These are phyloP conservation scores for Callithrix jacchus DNA, from an alignment of 2,113 vertebrate genomes.

Conservation along the genomic window DNA sequence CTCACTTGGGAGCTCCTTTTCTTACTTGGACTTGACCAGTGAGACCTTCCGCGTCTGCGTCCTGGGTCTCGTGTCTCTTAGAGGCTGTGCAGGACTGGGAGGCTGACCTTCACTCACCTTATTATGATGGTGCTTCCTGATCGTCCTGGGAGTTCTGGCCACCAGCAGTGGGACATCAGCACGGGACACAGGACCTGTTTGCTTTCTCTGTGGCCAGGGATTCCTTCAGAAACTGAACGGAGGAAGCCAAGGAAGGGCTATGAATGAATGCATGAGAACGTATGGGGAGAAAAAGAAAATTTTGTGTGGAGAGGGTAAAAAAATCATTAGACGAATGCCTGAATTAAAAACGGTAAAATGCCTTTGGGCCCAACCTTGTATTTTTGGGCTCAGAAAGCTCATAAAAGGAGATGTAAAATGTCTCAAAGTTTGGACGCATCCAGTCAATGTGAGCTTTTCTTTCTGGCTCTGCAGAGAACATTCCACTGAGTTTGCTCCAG, in stretches of 20 bases:
- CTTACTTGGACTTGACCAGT: background rate
- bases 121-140: background rate
- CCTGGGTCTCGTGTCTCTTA: background rate
- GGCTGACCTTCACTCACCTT: background rate
- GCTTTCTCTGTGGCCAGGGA: background rate
- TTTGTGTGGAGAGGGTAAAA: background rate
- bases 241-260: background rate
- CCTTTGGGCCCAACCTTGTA: background rate
- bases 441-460: background rate
- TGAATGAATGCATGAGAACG: background rate
- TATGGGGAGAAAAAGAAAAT: background rate
- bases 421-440: rapidly evolving
- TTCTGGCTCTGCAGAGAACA: background rate
- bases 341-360: background rate
- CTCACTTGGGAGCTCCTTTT: background rate
- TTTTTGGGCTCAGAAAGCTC: background rate
- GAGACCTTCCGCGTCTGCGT: background rate
- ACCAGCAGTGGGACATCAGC: background rate
- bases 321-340: background rate
- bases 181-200: background rate
- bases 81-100: background rate
- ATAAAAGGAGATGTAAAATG: no score
- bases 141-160: background rate
- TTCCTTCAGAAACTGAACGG: background rate
- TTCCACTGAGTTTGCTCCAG: rapidly evolving